Evolutionary conservation across 2,797 vertebrate genomes (phyloP), one percentile per base, ranked within the genome.

Genomic region (Momotus momota): DNA sequence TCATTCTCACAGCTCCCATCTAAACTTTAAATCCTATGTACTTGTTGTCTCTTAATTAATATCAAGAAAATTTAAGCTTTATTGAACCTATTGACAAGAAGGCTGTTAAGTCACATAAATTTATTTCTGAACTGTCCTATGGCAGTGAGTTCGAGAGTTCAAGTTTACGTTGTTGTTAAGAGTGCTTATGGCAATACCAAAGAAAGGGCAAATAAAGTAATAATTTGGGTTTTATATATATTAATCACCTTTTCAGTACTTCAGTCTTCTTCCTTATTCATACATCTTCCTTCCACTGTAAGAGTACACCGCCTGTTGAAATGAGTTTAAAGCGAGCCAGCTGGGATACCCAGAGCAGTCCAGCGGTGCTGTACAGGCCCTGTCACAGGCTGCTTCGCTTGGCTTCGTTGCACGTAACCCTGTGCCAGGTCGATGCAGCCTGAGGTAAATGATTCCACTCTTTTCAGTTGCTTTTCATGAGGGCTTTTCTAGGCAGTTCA

Each of bases 81-180:
- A 35, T 26, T 73, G 40, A 87, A 73, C 31, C 35, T 8, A 9
- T 38, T 73, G 40, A 12, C 43, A 70, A 29, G 71, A 77, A 85
- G 45, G 31, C 25, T 10, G 14, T 27, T 15, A 29, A 69, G 5
- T 35, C 14, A 11, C 0, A 1, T 38, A 26, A 33, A 52, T 43
- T 78, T 71, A 46, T 74, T 86, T 86, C 57, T 4, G 3, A 49
- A 5, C 20, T 18, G 20, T 67, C 51, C 31, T 29, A 9, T 65
- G 31, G 18, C 0, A 2, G 7, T 2, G n/a, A 67, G 20, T 83
- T 92, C 49, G 33, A 15, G 22, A 38, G 23, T 40, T 78, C 14
- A 38, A 0, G 67, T 12, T 23, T 21, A 3, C 0, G 0, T 29
- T 92, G 18, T 9, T 19, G 23, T 4, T 43, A 10, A n/a, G 27